These are phyloP conservation scores for Papilio dardanus DNA, from an alignment of 1,140 invertebrate species.

Conservation along the genomic window DNA sequence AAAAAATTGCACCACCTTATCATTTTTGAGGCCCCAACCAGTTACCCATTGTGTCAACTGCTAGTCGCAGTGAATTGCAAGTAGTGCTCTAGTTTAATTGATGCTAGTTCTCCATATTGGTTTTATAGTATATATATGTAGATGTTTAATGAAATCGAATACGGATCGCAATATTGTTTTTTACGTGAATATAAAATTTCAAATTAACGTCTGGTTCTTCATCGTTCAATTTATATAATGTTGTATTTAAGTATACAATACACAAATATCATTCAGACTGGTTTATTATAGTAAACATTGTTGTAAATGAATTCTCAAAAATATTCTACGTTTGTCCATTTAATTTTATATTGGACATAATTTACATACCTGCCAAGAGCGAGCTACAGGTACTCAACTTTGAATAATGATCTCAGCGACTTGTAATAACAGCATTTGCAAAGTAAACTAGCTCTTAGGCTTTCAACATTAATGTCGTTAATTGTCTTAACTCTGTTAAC, in stretches of 20 bases:
- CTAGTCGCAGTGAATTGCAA: not conserved
- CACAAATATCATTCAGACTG: not conserved
- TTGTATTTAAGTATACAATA: not conserved
- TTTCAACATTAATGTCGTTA: constrained; percentile 4
- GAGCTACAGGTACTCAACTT: not conserved
- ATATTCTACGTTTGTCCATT: not conserved
- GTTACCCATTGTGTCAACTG: not conserved
- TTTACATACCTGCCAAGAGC: not conserved
- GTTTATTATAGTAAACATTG: not conserved
- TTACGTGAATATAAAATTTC: no score
- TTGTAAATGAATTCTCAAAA: not conserved
- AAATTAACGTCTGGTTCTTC: no score
- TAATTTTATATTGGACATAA: not conserved
- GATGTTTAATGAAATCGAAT: no score
- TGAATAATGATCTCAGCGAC: constrained; percentile 16
- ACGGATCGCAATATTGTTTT: no score
- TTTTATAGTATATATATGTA: no score
- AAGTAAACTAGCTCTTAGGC: constrained; percentile 24
- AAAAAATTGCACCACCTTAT: not conserved
- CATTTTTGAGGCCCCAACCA: not conserved
- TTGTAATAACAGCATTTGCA: not conserved
- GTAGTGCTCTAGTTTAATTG: not conserved
- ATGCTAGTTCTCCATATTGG: not conserved
- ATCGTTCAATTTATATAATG: not conserved
- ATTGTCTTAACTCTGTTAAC: constrained; percentile 13